Base-by-base conservation (phyloP, 2,888 invertebrate genomes). In the Oconnorella tubifera region DNA sequence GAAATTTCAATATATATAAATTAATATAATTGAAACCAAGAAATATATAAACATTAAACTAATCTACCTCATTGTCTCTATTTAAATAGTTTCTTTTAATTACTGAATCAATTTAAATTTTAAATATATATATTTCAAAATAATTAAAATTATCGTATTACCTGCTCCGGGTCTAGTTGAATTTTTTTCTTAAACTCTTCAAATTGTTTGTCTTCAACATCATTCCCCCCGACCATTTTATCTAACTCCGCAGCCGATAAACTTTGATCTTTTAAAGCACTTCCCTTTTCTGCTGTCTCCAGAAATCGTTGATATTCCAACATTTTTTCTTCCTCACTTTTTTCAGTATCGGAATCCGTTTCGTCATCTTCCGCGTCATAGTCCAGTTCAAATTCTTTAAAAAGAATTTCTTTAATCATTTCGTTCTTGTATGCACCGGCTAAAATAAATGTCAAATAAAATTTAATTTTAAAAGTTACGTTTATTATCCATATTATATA, bases 181-280 rank as follows among this genome's bases (percentile, higher is more conserved):
- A 90, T 85, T 67, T 86, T 85, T 76, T 89, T 87, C 69, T 87
- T 88, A 78, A 97, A 97, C 74, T 87, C 87, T 50, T 85, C 84
- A 79, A 94, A 96, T 23, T 84, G 83, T 83, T 89, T 88, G 78
- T 97, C 96, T 69, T 88, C 88, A n/a, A n/a, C n/a, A n/a, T n/a
- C 51, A 86, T 85, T 19, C 64, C 84, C 75, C 67, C 77, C 79
- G 4, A 89, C 86, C 83, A 90, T 89, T 71, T 87, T 85, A 63
- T 88, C 84, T 62, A 93, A 82, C 78, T 92, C 91, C 62, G 83
- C 82, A 73, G 90, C 83, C 2, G 88, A 80, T 40, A 50, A 33
- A 2, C 40, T 48, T 2, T 29, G 29, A 32, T 28, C 58, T 32
- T 56, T 33, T 3, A 6, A 23, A 19, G 10, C 50, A 31, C 32